Percentiles rank a stretch among this genome's conserved stretches.
phyloP scores from a whole-genome alignment of 2,888 invertebrate genomes.

The Cryptus viduatorius region DNA sequence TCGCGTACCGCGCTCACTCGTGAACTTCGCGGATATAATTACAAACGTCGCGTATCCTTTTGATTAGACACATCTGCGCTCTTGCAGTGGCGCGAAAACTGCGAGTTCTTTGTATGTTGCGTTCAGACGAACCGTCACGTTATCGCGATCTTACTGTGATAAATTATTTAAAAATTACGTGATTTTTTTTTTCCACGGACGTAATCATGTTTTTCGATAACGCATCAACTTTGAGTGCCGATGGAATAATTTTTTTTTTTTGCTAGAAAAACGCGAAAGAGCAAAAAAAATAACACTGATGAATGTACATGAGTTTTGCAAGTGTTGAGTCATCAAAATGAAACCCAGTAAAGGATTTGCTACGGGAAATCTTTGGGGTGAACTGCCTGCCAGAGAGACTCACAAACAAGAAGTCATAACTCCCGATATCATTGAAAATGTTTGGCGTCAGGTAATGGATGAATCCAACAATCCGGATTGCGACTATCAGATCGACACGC shows the following conservation, averaged over 20 bases:
- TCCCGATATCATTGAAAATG: constrained; percentile 83
- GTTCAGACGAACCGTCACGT: not conserved
- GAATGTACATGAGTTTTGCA: not conserved
- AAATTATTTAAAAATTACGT: not conserved
- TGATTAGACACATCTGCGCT: constrained; percentile 51
- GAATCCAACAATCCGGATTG: constrained; percentile 80
- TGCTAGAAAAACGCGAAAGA: not conserved
- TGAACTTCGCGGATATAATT: not conserved
- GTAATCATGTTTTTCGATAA: not conserved
- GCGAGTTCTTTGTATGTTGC: constrained; percentile 34
- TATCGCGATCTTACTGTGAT: constrained; percentile 21
- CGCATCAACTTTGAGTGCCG: not conserved
- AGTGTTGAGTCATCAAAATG: constrained; percentile 72
- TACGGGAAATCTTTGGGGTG: constrained; percentile 80
- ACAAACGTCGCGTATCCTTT: constrained; percentile 38
- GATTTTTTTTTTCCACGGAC: not conserved
- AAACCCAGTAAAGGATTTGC: constrained; percentile 78
- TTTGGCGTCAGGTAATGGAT: constrained; percentile 83
- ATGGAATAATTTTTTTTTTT: not conserved
- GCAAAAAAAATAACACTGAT: not conserved
- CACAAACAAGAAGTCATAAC: constrained; percentile 83
- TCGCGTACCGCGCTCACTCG: not conserved
- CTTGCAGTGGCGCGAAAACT: constrained; percentile 69
- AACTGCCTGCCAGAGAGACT: constrained; percentile 81
- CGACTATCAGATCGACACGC: constrained; percentile 80